Conservation (phyloP, 2,888 invertebrate species). For the Hirtodrosophila cameraria region DNA sequence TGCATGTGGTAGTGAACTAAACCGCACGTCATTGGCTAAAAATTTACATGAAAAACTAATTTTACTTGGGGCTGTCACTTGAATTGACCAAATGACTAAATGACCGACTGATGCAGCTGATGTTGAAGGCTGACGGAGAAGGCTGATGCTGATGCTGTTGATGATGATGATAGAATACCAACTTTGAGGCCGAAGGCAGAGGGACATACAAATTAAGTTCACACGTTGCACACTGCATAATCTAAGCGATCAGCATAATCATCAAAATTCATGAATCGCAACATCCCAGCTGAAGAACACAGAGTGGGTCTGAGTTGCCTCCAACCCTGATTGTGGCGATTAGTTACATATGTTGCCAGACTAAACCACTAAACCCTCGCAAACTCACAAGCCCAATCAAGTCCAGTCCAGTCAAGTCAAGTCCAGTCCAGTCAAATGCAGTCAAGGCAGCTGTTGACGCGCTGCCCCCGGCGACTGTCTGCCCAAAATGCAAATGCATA, state of each 20-base stretch:
- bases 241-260: slow-evolving; percentile 70
- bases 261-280: slow-evolving; percentile 73
- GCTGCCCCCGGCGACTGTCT: slow-evolving; percentile 33
- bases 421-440: slow-evolving; percentile 15
- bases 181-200: background rate
- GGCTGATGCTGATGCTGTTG: slow-evolving; percentile 14
- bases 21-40: slow-evolving; percentile 61
- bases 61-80: slow-evolving; percentile 36
- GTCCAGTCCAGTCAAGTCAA: slow-evolving; percentile 15
- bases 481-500: slow-evolving; percentile 64
- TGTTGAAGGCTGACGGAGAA: slow-evolving; percentile 25
- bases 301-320: slow-evolving; percentile 1
- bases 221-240: slow-evolving; percentile 66
- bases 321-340: slow-evolving; percentile 51
- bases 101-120: slow-evolving; percentile 53
- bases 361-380: background rate
- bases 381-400: no score
- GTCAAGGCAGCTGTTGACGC: slow-evolving; percentile 16
- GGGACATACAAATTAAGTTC: slow-evolving; percentile 60
- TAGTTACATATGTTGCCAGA: slow-evolving; percentile 59
- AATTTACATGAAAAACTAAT: slow-evolving; percentile 80
- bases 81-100: slow-evolving; percentile 48
- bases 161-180: slow-evolving; percentile 63
- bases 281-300: slow-evolving; percentile 2
- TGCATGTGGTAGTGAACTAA: background rate